Conservation (phyloP, 2,797 vertebrate genomes). For the Perodicticus potto region DNA sequence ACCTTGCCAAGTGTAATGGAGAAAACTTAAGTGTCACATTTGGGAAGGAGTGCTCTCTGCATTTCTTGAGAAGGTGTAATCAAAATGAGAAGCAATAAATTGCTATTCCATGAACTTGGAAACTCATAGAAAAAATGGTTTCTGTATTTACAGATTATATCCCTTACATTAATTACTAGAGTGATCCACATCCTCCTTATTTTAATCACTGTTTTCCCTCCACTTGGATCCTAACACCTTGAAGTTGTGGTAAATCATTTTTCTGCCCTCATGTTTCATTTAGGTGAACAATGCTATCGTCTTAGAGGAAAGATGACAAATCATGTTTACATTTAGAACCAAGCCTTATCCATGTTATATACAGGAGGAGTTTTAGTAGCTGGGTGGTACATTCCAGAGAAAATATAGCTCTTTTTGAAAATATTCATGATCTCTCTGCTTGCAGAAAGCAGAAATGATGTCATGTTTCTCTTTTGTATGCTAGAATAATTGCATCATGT, state of each 20-base stretch:
- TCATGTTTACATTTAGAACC: neutral
- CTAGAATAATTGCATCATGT: neutral
- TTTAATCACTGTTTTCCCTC: neutral
- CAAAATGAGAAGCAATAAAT: neutral
- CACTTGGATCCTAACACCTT: neutral
- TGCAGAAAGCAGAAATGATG: neutral
- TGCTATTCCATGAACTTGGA: neutral
- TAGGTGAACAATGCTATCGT: neutral
- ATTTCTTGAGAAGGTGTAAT: neutral
- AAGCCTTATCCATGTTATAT: neutral
- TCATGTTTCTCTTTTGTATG: neutral
- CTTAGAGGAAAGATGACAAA: neutral
- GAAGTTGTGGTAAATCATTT: neutral
- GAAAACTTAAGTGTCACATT: neutral
- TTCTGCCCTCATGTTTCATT: neutral
- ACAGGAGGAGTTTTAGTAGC: neutral
- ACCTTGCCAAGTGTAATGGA: neutral
- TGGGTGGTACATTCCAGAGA: neutral
- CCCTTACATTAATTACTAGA: neutral
- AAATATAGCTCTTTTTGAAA: slow-evolving; percentile 8
- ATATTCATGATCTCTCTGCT: neutral
- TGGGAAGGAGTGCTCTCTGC: neutral
- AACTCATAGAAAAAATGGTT: neutral
- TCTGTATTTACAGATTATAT: neutral
- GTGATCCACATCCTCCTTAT: neutral